Evolutionary conservation across 2,113 vertebrate genomes (phyloP), one percentile per base, ranked within the genome.

Genomic region (crab-eating macaque (Macaca fascicularis)): DNA sequence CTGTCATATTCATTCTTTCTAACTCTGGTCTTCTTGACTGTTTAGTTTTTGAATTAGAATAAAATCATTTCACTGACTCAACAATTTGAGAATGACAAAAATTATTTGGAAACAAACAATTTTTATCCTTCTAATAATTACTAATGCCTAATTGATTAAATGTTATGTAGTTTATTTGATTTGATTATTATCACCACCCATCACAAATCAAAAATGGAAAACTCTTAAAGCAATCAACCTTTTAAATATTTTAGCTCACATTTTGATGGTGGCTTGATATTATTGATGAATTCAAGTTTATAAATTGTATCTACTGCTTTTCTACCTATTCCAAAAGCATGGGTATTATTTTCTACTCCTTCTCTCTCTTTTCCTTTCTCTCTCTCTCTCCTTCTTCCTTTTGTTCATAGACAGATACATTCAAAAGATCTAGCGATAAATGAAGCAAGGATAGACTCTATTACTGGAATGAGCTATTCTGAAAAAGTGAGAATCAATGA

Each of bases 81-180:
- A n/a, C 2, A 83, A 23, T 64, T 38, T 95, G 40, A 90, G n/a
- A 92, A 88, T 32, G 23, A 30, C 2, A 92, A 96, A 55, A n/a
- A 93, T 57, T 70, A 90, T 48, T 74, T 82, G 38, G 19, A 19
- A 16, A 16, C 5, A 52, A 17, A 80, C 50, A 22, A 87, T 72
- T 94, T 94, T 93, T 85, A 32, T 10, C 27, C 20, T 88, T 86
- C 45, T 92, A 86, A 90, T 92, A 14, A 93, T 81, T 95, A 45
- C 8, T 64, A 64, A 27, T 82, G 14, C 25, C 35, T 90, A 90
- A 27, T 19, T 79, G 43, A 96, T 74, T 87, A 57, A 55, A 38
- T 92, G 55, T 81, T 76, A 57, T 25, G 0, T 40, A 45, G 13
- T 82, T 92, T 81, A 30, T 89, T 74, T 89, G 64, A 90, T 80